Evolutionary conservation across 2,113 vertebrate species (phyloP).

Genomic region (Ictidomys tridecemlineatus): DNA sequence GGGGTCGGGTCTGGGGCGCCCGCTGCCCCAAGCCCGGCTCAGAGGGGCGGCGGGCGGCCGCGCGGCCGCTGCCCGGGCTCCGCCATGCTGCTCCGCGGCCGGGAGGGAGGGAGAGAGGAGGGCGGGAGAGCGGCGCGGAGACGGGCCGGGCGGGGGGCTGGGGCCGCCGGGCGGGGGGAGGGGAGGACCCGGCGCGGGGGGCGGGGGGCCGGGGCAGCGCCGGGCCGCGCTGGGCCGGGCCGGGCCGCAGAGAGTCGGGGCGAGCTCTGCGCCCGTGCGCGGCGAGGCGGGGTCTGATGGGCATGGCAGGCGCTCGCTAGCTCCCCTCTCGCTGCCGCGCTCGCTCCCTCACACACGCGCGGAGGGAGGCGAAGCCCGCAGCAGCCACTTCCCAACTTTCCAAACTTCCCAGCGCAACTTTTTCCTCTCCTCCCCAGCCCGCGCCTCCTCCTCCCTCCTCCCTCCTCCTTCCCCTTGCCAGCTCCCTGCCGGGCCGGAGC

Average conservation of each 20-base stretch:
- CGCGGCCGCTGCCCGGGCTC: constrained; percentile 82
- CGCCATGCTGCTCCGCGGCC: constrained; percentile 81
- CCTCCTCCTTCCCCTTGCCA: constrained; percentile 54
- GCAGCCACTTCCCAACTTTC: constrained; percentile 82
- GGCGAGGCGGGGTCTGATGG: constrained; percentile 80
- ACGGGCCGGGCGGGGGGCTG: constrained; percentile 81
- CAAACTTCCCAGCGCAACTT: constrained; percentile 84
- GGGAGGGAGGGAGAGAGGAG: constrained; percentile 77
- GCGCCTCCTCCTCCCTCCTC: constrained; percentile 70
- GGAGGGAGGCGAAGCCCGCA: constrained; percentile 74
- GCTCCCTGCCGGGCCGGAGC: background rate
- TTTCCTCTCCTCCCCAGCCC: constrained; percentile 81
- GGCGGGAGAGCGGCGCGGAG: constrained; percentile 78
- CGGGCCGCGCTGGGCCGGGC: constrained; percentile 64
- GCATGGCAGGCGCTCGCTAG: constrained; percentile 80
- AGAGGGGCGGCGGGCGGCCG: constrained; percentile 82
- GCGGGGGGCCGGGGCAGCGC: constrained; percentile 53
- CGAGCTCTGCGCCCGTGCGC: constrained; percentile 73
- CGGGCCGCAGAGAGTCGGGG: constrained; percentile 60
- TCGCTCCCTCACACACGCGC: constrained; percentile 77
- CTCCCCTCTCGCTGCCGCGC: constrained; percentile 64
- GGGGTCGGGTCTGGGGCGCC: constrained; percentile 64
- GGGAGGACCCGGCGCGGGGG: constrained; percentile 70
- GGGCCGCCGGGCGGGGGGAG: constrained; percentile 72
- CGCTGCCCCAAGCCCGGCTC: constrained; percentile 73